Conservation (phyloP, 64 coral and sea anemone genomes). For the Porites lutea region DNA sequence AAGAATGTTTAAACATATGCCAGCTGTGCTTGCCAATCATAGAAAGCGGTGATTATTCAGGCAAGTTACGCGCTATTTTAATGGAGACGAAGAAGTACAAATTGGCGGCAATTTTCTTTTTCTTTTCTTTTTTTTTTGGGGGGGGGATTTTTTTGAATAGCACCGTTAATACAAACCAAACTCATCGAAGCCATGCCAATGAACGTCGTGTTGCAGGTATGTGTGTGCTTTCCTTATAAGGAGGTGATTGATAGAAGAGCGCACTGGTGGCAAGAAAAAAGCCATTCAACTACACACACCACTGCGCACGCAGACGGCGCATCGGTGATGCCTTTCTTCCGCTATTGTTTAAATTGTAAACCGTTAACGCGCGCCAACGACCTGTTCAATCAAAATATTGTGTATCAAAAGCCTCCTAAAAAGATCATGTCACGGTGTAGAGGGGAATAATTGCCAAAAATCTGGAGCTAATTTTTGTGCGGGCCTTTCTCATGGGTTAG, state of each 20-base stretch:
- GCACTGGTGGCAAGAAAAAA: slow-evolving; percentile 52
- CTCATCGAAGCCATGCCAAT: not conserved
- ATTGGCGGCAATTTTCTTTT: no score
- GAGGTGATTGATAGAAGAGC: slow-evolving; percentile 58
- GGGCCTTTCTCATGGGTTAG: slow-evolving; percentile 43
- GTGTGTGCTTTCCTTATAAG: slow-evolving; percentile 48
- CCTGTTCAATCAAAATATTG: slow-evolving; percentile 55
- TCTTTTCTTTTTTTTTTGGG: no score
- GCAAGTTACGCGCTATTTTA: no score
- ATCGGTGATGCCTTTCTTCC: slow-evolving; percentile 32
- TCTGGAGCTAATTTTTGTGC: slow-evolving; percentile 1
- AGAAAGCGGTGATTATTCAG: no score
- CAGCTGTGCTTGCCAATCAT: no score
- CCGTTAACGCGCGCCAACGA: slow-evolving; percentile 23
- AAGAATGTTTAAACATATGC: no score
- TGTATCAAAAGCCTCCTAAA: not conserved
- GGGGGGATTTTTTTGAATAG: not conserved
- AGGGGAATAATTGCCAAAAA: slow-evolving; percentile 3
- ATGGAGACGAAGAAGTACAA: no score
- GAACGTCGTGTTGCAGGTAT: not conserved
- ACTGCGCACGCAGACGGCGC: slow-evolving; percentile 62
- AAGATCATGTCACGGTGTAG: not conserved
- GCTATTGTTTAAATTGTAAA: slow-evolving; percentile 68
- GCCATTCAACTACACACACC: slow-evolving; percentile 63
- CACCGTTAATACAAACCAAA: not conserved